Percentiles rank a stretch among this genome's conserved stretches.
Evolutionary conservation across 1,140 invertebrate species (phyloP).

Genomic region (Uloborus diversus): DNA sequence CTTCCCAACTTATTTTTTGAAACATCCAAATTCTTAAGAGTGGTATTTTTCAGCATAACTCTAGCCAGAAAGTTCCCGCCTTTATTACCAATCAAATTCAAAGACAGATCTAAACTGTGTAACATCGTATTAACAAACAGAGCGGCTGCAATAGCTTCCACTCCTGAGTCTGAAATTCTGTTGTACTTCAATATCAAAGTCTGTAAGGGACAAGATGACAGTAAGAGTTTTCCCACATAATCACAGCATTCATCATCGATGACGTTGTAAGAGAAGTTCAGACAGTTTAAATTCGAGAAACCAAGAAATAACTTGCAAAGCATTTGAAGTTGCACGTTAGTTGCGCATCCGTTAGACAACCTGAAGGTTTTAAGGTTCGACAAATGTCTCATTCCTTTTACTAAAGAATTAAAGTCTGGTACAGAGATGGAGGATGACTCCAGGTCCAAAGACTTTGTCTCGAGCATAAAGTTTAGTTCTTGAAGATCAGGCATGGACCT

Average conservation of each 20-base stretch:
- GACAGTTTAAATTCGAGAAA: neutral
- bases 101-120: slow-evolving; percentile 6
- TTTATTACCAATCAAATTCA: slow-evolving; percentile 20
- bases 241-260: slow-evolving; percentile 9
- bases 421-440: neutral
- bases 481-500: neutral
- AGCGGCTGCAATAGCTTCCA: neutral
- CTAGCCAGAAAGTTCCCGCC: slow-evolving; percentile 11
- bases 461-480: neutral
- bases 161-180: neutral
- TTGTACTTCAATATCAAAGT: slow-evolving; percentile 4
- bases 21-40: slow-evolving; percentile 10
- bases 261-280: slow-evolving; percentile 15
- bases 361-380: neutral
- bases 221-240: neutral
- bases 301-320: neutral
- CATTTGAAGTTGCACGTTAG: neutral
- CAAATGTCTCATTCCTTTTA: neutral
- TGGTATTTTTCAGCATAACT: neutral
- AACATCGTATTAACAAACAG: neutral
- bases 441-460: neutral
- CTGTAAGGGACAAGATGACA: slow-evolving; percentile 1
- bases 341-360: slow-evolving; percentile 1
- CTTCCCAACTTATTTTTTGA: slow-evolving; percentile 11
- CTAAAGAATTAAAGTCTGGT: slow-evolving; percentile 19